Evolutionary conservation across 1,140 invertebrate genomes (phyloP).

Genomic region (Phymorhynchus buccinoides): DNA sequence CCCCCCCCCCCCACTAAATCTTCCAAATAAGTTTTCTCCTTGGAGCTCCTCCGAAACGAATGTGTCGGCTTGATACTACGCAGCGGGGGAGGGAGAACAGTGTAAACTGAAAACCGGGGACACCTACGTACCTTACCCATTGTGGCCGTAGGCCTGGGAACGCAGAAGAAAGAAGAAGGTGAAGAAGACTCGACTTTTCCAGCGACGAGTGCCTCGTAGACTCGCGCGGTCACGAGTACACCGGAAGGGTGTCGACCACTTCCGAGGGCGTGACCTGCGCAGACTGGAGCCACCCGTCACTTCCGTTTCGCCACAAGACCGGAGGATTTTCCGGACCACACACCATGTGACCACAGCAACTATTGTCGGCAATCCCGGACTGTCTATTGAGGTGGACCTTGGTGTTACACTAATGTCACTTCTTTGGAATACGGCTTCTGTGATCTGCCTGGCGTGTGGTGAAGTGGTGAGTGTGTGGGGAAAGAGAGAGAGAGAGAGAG

Average conservation of each 20-base stretch:
- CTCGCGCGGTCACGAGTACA: slow-evolving; percentile 22
- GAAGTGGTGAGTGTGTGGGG: no score
- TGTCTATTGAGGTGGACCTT: neutral
- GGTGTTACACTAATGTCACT: slow-evolving; percentile 36
- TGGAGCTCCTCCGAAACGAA: no score
- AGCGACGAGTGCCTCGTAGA: slow-evolving; percentile 4
- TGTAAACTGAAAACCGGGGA: no score
- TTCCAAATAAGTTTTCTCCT: no score
- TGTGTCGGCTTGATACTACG: no score
- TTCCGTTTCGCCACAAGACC: slow-evolving; percentile 1
- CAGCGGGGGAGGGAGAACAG: no score
- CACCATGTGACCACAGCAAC: slow-evolving; percentile 1
- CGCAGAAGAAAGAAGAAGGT: no score
- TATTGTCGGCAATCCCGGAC: slow-evolving; percentile 35
- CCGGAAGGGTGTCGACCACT: neutral
- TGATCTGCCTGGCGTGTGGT: neutral
- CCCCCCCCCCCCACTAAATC: no score
- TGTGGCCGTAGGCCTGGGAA: no score
- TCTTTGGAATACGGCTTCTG: slow-evolving; percentile 20
- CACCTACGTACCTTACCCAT: no score
- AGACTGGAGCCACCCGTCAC: neutral
- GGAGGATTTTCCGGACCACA: slow-evolving; percentile 24
- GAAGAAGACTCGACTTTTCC: no score
- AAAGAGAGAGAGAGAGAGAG: no score
- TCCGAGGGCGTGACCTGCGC: neutral